Evolutionary conservation across 92 coral and sea anemone species (phyloP).

Genomic region (Epizoanthus stellaris): DNA sequence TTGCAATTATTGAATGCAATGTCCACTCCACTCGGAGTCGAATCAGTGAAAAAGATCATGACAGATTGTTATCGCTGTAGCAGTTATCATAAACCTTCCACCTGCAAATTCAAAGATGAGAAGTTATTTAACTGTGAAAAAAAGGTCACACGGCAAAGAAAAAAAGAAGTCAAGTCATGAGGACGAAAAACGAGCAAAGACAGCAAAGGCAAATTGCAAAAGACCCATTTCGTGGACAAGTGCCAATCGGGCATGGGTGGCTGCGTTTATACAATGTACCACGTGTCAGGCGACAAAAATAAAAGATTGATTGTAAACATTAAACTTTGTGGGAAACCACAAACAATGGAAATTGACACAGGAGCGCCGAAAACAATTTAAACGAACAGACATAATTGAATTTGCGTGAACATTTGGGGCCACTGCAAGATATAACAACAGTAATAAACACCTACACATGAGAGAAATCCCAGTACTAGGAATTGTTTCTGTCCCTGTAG

Average conservation of each 20-base stretch:
- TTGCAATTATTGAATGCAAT: too few relatives aligned
- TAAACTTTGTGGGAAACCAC: constrained; percentile 40
- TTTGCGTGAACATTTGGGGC: constrained; percentile 25
- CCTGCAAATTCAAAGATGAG: constrained; percentile 38
- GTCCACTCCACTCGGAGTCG: too few relatives aligned
- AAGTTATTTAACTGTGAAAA: constrained; percentile 29
- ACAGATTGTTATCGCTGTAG: constrained; percentile 43
- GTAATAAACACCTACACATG: constrained; percentile 61
- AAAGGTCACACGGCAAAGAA: constrained; percentile 40
- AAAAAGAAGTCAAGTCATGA: not conserved
- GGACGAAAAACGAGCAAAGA: not conserved
- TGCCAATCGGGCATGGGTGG: constrained; percentile 19
- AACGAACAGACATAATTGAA: constrained; percentile 34
- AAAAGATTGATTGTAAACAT: constrained; percentile 35
- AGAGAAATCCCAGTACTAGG: constrained; percentile 58
- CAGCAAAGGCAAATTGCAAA: not conserved
- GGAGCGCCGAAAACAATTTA: constrained; percentile 47
- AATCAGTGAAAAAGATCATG: too few relatives aligned
- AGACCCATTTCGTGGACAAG: not conserved
- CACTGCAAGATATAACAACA: constrained; percentile 24
- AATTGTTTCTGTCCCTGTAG: constrained; percentile 42
- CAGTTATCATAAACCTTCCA: constrained; percentile 39
- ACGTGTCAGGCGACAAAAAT: constrained; percentile 21
- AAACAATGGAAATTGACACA: constrained; percentile 60
- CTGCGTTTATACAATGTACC: constrained; percentile 46